Base-by-base conservation (phyloP, 2,888 invertebrate species). In the Lasius platythorax region DNA sequence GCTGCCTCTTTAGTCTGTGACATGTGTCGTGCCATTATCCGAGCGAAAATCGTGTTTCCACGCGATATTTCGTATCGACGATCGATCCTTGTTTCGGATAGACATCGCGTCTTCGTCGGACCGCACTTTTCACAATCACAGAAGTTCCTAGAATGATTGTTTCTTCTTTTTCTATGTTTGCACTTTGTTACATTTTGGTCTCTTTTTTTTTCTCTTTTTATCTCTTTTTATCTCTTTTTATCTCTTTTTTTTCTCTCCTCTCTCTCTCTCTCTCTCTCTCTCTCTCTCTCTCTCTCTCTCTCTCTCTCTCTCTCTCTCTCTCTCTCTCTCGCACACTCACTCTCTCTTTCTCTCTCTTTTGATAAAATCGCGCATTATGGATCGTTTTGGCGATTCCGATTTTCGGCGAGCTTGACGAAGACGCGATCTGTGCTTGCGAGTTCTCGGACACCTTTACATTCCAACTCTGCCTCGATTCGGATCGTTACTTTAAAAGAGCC, bases 391-490 rank as follows among this genome's bases (percentile, higher is more conserved):
- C 18, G 37, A 46, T 37, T 9, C 9, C 37, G n/a, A 40, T 61
- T 58, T 40, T 8, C 33, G 70, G 53, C 30, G 63, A 58, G 9
- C 81, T 82, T 79, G 88, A 84, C 83, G 83, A 82, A 81, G 89
- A 72, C 68, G 85, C 87, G 83, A 83, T 84, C 75, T 40, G 64
- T 68, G 67, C 76, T 74, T 64, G 84, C 76, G 70, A 82, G 58
- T 85, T 84, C 66, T 88, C 86, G 83, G 83, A 85, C 88, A 89
- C 87, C 88, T 86, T 89, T 89, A 93, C 93, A 93, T 93, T 93
- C 93, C 93, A 93, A 91, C 90, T 90, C 87, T 88, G 91, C 90
- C 92, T 92, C 91, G 93, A 91, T 92, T 87, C 92, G 92, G 83
- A 92, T 92, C 91, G 92, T 89, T 87, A 83, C 82, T 90, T 88